Base-by-base conservation (phyloP, 2,888 invertebrate genomes). In the Drosophila engyochracea region DNA sequence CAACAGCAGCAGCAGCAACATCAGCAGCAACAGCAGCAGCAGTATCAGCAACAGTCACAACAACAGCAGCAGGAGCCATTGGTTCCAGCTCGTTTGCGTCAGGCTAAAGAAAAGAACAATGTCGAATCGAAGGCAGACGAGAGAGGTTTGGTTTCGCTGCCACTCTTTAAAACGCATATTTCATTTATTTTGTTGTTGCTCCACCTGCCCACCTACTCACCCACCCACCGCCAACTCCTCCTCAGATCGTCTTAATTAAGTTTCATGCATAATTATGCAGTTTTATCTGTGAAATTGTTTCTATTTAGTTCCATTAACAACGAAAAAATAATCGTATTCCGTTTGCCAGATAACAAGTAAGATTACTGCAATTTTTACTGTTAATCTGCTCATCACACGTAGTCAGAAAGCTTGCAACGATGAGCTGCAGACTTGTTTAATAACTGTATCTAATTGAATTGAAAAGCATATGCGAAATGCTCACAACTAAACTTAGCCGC, bases 121-220 rank as follows among this genome's bases (percentile, higher is more conserved):
- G 94, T 94, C 88, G 95, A 96, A 87, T 94, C 95, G 63, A 96
- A 96, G 91, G 95, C 95, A 52, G 96, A 96, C 82, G 96, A 96
- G 92, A 94, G 95, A 92, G 96, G 95, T 93, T 92, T 91, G 47
- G 47, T 47, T 47, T 25, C 47, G 93, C 91, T 75, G 79, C 91
- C 76, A 79, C 73, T 76, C 73, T 76, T 77, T 74, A 69, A 70
- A 54, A 30, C 68, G 72, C 70, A 58, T 51, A 61, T 47, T 59
- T 63, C 71, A 68, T 82, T 44, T 51, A 57, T 33, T 66, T 59
- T 37, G 28, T 47, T 47, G 22, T 47, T 47, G 47, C 47, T 47
- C 47, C 47, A 47, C 51, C 55, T 14, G 19, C n/a, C n/a, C 51
- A 25, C 49, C 22, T 3, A 22, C 51, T 51, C 35, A 30, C 33